Evolutionary conservation across 2,888 invertebrate genomes (phyloP).

Genomic region (Cheilosia urbana): DNA sequence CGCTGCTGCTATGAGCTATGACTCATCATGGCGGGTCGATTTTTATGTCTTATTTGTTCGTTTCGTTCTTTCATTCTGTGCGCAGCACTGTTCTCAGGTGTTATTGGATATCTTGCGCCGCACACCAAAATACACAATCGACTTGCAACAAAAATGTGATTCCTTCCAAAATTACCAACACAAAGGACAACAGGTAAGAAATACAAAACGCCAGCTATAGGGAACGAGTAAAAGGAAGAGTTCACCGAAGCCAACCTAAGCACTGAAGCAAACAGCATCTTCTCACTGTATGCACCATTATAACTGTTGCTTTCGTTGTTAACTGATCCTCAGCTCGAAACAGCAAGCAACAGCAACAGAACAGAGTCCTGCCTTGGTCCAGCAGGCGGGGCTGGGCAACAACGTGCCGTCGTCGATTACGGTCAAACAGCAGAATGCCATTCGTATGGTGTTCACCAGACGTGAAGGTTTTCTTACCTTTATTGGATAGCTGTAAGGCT

Average conservation of each 20-base stretch:
- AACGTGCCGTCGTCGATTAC: slow-evolving; percentile 61
- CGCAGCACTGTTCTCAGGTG: slow-evolving; percentile 56
- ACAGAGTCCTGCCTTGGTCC: slow-evolving; percentile 12
- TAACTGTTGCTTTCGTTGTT: slow-evolving; percentile 72
- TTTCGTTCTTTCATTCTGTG: slow-evolving; percentile 31
- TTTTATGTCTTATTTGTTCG: slow-evolving; percentile 71
- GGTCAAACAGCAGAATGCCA: slow-evolving; percentile 40
- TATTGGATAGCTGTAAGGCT: neutral
- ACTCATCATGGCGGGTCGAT: slow-evolving; percentile 66
- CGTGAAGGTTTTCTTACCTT: slow-evolving; percentile 58
- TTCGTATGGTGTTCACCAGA: slow-evolving; percentile 46
- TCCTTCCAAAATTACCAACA: slow-evolving; percentile 53
- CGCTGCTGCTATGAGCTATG: slow-evolving; percentile 54
- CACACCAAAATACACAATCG: slow-evolving; percentile 72
- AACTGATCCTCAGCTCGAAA: slow-evolving; percentile 49
- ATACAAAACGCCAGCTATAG: neutral
- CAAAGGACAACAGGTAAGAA: slow-evolving; percentile 20
- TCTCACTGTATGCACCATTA: slow-evolving; percentile 55
- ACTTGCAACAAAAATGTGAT: slow-evolving; percentile 56
- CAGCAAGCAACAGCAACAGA: too few relatives aligned
- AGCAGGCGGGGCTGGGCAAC: slow-evolving; percentile 1
- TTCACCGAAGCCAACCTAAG: neutral
- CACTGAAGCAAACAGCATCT: slow-evolving; percentile 42
- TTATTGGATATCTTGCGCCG: slow-evolving; percentile 74
- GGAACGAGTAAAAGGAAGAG: slow-evolving; percentile 17